Conservation (phyloP, 2,797 vertebrate genomes). For the Karalla daura region DNA sequence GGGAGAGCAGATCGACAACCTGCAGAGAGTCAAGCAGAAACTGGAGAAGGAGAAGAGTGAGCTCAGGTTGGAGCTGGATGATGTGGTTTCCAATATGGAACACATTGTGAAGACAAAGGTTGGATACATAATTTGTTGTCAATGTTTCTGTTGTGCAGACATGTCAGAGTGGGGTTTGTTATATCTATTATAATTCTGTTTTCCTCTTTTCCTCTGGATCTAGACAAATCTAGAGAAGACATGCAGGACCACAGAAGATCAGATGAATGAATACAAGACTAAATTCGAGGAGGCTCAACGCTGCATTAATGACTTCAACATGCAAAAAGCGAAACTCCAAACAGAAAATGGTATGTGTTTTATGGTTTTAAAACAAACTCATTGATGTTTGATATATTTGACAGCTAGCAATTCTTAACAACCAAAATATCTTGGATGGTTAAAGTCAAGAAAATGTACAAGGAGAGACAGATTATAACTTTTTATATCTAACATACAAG, state of each 20-base stretch:
- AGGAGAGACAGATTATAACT: neutral
- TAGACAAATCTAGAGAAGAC: slow-evolving; percentile 90
- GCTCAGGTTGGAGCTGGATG: slow-evolving; percentile 84
- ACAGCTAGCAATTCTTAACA: neutral
- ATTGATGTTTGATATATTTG: neutral
- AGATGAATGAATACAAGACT: slow-evolving; percentile 86
- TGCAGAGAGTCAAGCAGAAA: too few species aligned
- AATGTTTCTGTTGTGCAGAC: neutral
- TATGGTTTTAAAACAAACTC: neutral
- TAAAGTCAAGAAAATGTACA: neutral
- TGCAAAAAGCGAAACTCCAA: slow-evolving; percentile 89
- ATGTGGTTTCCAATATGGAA: slow-evolving; percentile 80
- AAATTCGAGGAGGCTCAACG: slow-evolving; percentile 89
- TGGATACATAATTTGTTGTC: neutral
- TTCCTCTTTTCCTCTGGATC: slow-evolving; percentile 63
- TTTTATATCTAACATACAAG: slow-evolving; percentile 61
- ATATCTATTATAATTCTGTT: neutral
- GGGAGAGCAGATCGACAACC: too few species aligned
- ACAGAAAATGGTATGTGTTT: slow-evolving; percentile 87
- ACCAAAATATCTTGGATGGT: neutral
- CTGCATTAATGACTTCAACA: slow-evolving; percentile 85
- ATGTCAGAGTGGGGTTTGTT: neutral
- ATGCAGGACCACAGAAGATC: slow-evolving; percentile 88
- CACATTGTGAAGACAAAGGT: slow-evolving; percentile 90
- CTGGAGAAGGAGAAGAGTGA: too few species aligned